Evolutionary conservation across 2,797 vertebrate species (phyloP).

Genomic region (Sebastes steindachneri): DNA sequence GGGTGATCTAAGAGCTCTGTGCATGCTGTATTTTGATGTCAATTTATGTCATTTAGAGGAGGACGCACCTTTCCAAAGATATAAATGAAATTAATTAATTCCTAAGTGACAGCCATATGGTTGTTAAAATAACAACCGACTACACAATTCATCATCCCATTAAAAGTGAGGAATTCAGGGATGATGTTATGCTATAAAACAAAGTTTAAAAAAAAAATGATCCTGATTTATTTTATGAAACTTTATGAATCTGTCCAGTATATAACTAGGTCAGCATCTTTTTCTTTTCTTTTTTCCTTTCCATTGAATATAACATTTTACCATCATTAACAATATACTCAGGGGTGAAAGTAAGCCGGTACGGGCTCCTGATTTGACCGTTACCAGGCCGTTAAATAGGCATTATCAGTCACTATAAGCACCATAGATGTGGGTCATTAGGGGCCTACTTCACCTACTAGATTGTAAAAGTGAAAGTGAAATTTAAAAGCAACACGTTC

Average conservation of each 20-base stretch:
- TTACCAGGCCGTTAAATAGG: too few species aligned
- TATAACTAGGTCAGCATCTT: neutral
- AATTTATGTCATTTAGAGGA: conserved; percentile 30
- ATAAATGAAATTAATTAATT: conserved; percentile 65
- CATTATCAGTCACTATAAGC: too few species aligned
- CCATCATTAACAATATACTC: neutral
- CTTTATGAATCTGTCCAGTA: neutral
- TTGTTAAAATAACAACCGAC: conserved; percentile 51
- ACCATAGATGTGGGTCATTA: too few species aligned
- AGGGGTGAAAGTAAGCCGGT: too few species aligned
- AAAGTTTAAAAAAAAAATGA: conserved; percentile 5
- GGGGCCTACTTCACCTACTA: too few species aligned
- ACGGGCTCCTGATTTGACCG: too few species aligned
- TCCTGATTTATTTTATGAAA: conserved; percentile 1
- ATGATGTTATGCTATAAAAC: conserved; percentile 46
- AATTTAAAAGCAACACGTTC: too few species aligned
- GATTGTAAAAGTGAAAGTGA: too few species aligned
- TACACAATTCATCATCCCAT: conserved; percentile 68
- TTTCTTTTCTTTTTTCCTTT: neutral
- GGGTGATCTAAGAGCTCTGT: conserved; percentile 6
- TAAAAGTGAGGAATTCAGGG: conserved; percentile 44
- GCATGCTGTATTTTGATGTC: conserved; percentile 12
- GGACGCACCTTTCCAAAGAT: conserved; percentile 35
- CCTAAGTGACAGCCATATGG: conserved; percentile 71
- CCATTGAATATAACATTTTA: neutral